A percentile compares a stretch with the other conserved stretches of the same genome.
Conservation (phyloP, 2,113 vertebrate species). For the Uria aalge region DNA sequence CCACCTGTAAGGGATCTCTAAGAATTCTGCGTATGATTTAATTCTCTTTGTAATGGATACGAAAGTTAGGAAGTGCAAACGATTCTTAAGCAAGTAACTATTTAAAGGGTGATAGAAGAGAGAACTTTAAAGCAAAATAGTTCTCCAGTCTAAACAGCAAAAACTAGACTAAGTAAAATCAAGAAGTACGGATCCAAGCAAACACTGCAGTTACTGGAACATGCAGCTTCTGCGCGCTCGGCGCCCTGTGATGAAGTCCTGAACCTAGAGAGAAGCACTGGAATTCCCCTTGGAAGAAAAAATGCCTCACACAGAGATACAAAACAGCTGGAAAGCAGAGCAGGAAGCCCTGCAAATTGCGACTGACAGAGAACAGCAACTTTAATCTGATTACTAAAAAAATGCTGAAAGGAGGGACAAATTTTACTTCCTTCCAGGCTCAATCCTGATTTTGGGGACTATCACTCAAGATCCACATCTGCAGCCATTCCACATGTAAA, state of each 20-base stretch:
- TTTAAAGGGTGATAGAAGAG: background rate
- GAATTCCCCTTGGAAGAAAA: slow-evolving; percentile 42
- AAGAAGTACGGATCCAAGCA: background rate
- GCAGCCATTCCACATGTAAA: background rate
- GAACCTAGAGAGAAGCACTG: background rate
- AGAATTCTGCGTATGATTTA: background rate
- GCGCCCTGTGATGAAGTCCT: slow-evolving; percentile 21
- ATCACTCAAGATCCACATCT: background rate
- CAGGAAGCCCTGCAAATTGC: background rate
- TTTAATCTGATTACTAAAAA: background rate
- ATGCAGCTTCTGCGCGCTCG: rapidly evolving
- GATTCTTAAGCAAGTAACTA: background rate
- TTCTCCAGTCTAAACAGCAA: background rate
- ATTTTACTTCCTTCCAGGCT: background rate
- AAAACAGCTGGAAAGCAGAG: slow-evolving; percentile 42
- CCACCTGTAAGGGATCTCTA: background rate
- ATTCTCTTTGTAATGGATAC: background rate
- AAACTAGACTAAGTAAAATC: background rate
- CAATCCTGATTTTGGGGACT: background rate
- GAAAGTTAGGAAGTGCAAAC: background rate
- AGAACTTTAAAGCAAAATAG: background rate
- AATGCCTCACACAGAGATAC: background rate
- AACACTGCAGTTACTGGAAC: background rate
- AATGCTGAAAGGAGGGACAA: background rate
- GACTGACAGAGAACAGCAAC: background rate